phyloP scores from a whole-genome alignment of 2,797 vertebrate species.

The Buceros bicornis region DNA sequence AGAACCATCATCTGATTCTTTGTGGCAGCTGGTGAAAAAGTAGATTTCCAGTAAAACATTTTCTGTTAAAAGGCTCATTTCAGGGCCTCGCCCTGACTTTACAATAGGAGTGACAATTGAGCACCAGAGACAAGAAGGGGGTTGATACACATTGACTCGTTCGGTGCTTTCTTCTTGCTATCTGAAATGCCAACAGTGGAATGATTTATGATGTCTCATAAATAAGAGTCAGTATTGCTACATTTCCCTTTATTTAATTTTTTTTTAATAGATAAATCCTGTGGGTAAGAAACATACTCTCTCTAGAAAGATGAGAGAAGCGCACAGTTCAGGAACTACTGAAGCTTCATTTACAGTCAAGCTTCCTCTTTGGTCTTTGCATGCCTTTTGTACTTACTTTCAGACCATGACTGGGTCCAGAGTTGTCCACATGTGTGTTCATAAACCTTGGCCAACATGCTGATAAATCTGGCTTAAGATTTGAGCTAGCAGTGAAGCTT shows the following conservation, averaged over 20 bases:
- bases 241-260: neutral
- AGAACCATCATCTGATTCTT: neutral
- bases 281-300: neutral
- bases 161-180: neutral
- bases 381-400: neutral
- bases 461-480: neutral
- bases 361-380: neutral
- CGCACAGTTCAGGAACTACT: neutral
- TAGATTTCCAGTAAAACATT: neutral
- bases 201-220: conserved; percentile 17
- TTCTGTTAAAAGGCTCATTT: neutral
- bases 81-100: neutral
- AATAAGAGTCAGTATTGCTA: neutral
- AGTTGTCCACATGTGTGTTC: neutral
- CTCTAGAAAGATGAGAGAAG: neutral
- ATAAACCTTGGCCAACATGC: neutral
- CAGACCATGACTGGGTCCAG: neutral
- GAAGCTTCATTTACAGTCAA: neutral
- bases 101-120: neutral
- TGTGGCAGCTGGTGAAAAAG: neutral
- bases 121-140: neutral
- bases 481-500: neutral
- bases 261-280: neutral
- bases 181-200: neutral
- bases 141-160: neutral